Evolutionary conservation across 2,797 vertebrate genomes (phyloP).

Genomic region (Hippoglossus hippoglossus): DNA sequence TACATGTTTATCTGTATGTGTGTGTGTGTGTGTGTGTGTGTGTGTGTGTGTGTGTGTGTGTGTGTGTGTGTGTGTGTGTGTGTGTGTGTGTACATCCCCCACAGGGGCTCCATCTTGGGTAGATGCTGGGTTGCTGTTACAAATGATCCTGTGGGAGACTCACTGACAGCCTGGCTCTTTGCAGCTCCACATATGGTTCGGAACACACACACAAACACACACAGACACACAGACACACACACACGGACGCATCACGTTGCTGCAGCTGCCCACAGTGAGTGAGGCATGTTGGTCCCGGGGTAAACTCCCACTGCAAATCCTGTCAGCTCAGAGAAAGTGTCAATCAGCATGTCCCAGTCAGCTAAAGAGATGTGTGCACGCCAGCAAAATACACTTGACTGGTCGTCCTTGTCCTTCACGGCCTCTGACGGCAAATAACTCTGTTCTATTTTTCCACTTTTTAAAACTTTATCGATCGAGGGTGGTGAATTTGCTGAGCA

Average conservation of each 20-base stretch:
- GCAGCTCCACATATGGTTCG: slow-evolving; percentile 22
- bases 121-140: slow-evolving; percentile 54
- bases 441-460: slow-evolving; percentile 26
- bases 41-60: background rate
- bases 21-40: slow-evolving; percentile 30
- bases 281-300: slow-evolving; percentile 56
- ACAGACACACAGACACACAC: no score
- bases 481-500: slow-evolving; percentile 25
- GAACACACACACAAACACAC: no score
- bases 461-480: slow-evolving; percentile 31
- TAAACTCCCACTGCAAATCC: slow-evolving; percentile 63
- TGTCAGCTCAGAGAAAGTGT: slow-evolving; percentile 71
- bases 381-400: slow-evolving; percentile 43
- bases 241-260: background rate
- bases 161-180: slow-evolving; percentile 54
- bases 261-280: slow-evolving; percentile 40
- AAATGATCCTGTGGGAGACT: slow-evolving; percentile 59
- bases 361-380: slow-evolving; percentile 60
- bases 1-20: slow-evolving; percentile 22
- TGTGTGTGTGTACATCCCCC: slow-evolving; percentile 22
- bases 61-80: background rate
- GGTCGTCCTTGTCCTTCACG: slow-evolving; percentile 53
- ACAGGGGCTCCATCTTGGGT: slow-evolving; percentile 46
- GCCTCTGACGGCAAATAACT: slow-evolving; percentile 42
- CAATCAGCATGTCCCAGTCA: slow-evolving; percentile 71